phyloP scores from a whole-genome alignment of 2,888 invertebrate genomes.

The Agriopis leucophaearia region DNA sequence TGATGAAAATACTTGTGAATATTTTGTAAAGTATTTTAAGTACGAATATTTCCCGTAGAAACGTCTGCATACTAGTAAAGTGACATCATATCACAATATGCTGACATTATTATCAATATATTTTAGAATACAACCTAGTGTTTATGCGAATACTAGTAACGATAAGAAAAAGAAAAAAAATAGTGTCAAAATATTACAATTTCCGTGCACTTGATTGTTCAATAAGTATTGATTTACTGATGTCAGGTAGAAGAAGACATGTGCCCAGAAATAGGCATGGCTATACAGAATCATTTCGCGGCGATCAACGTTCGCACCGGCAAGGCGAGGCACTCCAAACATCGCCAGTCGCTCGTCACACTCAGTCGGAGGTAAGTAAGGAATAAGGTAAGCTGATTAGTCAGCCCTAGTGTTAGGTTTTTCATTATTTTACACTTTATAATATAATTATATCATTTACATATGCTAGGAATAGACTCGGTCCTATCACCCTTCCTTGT shows the following conservation, averaged over 20 bases:
- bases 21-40: not conserved
- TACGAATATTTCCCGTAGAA: too few species aligned
- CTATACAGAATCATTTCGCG: conserved; percentile 95
- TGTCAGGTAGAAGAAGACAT: conserved; percentile 92
- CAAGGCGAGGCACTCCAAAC: conserved; percentile 91
- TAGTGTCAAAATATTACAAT: too few species aligned
- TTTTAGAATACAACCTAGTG: too few species aligned
- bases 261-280: conserved; percentile 93
- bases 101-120: too few species aligned
- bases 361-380: conserved; percentile 89
- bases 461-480: not conserved
- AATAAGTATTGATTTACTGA: not conserved
- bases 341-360: conserved; percentile 94
- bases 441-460: not conserved
- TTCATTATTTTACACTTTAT: not conserved
- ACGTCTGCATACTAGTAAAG: too few species aligned
- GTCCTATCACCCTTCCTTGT: not conserved
- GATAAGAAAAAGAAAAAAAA: too few species aligned
- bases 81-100: too few species aligned
- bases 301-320: conserved; percentile 93
- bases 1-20: not conserved
- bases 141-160: too few species aligned
- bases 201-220: not conserved
- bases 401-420: not conserved
- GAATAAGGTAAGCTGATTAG: not conserved